phyloP scores from a whole-genome alignment of 2,113 vertebrate genomes.

The Pseudolaguvia tuberculata region DNA sequence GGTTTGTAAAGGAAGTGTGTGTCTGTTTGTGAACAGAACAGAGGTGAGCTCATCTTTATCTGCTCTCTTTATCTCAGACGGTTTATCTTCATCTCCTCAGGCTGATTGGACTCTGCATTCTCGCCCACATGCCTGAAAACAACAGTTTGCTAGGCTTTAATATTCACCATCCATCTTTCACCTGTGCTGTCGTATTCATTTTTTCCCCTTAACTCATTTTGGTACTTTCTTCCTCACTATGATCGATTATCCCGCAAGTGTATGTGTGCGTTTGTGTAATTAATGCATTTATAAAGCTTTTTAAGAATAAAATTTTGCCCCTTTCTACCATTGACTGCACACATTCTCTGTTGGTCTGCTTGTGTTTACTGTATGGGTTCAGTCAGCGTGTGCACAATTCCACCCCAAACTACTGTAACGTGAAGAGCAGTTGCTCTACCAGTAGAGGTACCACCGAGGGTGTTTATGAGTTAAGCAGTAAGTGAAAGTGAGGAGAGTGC shows the following conservation, averaged over 20 bases:
- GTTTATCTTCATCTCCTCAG: conserved; percentile 15
- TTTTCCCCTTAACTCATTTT: conserved; percentile 7
- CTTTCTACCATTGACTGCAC: background rate
- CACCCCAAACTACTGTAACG: conserved; percentile 12
- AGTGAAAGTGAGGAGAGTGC: conserved; percentile 20
- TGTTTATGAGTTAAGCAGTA: conserved; percentile 27
- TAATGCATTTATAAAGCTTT: conserved; percentile 10
- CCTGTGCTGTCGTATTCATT: conserved; percentile 17
- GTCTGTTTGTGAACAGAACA: conserved; percentile 34
- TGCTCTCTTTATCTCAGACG: conserved; percentile 20
- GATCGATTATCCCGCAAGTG: background rate
- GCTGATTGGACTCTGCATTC: conserved; percentile 11
- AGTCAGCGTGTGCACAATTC: conserved; percentile 2
- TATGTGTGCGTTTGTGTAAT: background rate
- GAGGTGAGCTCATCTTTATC: conserved; percentile 38
- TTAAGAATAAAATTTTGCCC: conserved; percentile 11
- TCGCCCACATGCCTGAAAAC: conserved; percentile 8
- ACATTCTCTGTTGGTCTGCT: conserved; percentile 12
- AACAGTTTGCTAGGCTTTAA: conserved; percentile 14
- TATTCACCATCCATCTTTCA: conserved; percentile 20
- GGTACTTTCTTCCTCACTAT: conserved; percentile 34
- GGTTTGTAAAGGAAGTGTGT: conserved; percentile 46
- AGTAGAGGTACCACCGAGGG: background rate
- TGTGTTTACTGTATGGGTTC: background rate
- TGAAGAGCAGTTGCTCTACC: conserved; percentile 3